Evolutionary conservation across 2,888 invertebrate genomes (phyloP).

Genomic region (Timema podura): DNA sequence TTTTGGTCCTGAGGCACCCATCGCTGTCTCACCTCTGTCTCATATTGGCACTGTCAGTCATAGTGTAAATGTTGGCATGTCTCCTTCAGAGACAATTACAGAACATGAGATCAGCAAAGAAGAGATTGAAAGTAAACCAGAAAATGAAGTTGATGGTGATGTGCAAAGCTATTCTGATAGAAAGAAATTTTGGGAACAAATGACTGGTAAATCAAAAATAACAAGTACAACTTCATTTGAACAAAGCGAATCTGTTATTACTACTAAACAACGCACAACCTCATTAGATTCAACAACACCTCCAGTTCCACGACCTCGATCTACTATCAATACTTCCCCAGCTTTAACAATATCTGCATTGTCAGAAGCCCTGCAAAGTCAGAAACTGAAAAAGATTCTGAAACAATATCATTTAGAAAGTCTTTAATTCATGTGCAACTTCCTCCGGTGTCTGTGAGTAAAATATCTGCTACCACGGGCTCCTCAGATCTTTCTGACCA

Average conservation of each 20-base stretch:
- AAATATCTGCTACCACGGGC: constrained; percentile 30
- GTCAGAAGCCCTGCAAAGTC: constrained; percentile 18
- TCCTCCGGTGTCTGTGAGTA: constrained; percentile 25
- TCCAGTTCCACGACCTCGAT: constrained; percentile 47
- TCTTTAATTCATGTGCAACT: constrained; percentile 30
- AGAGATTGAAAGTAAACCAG: constrained; percentile 12
- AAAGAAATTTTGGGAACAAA: constrained; percentile 52
- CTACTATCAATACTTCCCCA: constrained; percentile 24
- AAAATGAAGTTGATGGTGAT: constrained; percentile 34
- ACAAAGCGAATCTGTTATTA: constrained; percentile 3
- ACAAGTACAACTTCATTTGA: constrained; percentile 33
- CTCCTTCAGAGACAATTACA: constrained; percentile 22
- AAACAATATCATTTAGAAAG: constrained; percentile 30
- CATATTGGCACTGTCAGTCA: constrained; percentile 11
- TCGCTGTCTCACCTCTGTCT: constrained; percentile 16
- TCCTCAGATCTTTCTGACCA: constrained; percentile 31
- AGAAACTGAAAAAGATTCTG: constrained; percentile 30
- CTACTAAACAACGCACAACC: constrained; percentile 26
- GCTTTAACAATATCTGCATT: constrained; percentile 19
- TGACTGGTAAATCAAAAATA: constrained; percentile 35
- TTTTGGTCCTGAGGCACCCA: not conserved
- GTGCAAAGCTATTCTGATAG: constrained; percentile 47
- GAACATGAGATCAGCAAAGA: not conserved
- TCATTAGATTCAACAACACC: constrained; percentile 42
- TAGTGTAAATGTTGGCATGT: constrained; percentile 25